Percentiles rank a stretch among this genome's conserved stretches.
These are phyloP conservation scores for Craterocephalus amniculus DNA, from an alignment of 2,797 vertebrate genomes.

Conservation along the genomic window DNA sequence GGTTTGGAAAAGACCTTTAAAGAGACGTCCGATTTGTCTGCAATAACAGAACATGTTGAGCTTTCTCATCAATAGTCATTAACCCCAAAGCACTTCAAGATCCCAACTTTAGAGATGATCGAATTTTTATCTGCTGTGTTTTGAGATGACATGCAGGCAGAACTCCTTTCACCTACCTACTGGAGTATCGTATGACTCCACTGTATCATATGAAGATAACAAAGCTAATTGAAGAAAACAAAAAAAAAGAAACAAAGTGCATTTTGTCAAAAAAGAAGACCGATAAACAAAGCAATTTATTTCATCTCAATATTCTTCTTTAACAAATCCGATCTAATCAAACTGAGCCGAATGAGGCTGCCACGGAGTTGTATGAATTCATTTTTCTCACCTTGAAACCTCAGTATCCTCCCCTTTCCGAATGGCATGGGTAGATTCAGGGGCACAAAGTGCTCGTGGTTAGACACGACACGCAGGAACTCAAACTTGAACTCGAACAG, in stretches of 20 bases:
- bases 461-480: constrained; percentile 95
- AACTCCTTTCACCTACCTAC: constrained; percentile 84
- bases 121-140: constrained; percentile 30
- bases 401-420: constrained; percentile 93
- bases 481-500: constrained; percentile 99
- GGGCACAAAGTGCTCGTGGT: constrained; percentile 97
- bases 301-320: not conserved
- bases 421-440: constrained; percentile 98
- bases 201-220: constrained; percentile 77
- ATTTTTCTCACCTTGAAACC: constrained; percentile 91
- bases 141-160: constrained; percentile 54
- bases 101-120: constrained; percentile 12
- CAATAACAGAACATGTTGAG: constrained; percentile 1
- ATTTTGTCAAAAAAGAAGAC: constrained; percentile 24
- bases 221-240: constrained; percentile 81
- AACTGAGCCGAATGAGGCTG: not conserved
- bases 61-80: constrained; percentile 1
- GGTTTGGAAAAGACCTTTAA: constrained; percentile 5
- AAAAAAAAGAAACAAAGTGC: constrained; percentile 50
- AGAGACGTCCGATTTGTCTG: constrained; percentile 1
- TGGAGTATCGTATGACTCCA: constrained; percentile 80
- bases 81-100: constrained; percentile 29
- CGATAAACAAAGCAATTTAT: not conserved
- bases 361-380: not conserved
- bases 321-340: not conserved